Conservation (phyloP, 2,888 invertebrate genomes). For the Labia minor region DNA sequence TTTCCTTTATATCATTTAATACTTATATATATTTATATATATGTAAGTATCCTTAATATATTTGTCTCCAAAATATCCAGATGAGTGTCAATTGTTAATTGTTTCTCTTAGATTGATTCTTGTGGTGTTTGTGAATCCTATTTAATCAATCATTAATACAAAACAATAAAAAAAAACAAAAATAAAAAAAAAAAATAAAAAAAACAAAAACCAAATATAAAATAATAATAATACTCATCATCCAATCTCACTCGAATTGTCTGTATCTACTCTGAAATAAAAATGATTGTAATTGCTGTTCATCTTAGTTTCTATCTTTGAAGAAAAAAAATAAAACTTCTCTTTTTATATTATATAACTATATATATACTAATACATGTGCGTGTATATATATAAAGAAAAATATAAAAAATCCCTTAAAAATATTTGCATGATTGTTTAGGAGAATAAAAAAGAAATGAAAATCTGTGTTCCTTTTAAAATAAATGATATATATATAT, state of each 20-base stretch:
- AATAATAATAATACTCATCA: not conserved
- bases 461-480: conserved; percentile 3
- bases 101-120: not conserved
- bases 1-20: not conserved
- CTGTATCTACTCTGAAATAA: not conserved
- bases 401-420: not conserved
- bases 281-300: not conserved
- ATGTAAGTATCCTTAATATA: not conserved
- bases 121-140: not conserved
- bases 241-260: not conserved
- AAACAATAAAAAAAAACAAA: no score
- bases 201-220: no score
- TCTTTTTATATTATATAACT: not conserved
- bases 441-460: not conserved
- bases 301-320: conserved; percentile 13
- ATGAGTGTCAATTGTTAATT: conserved; percentile 3
- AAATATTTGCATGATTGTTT: not conserved
- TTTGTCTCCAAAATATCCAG: not conserved
- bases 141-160: no score
- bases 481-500: no score
- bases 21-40: not conserved
- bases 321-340: no score
- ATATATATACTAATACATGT: not conserved
- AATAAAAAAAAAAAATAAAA: no score
- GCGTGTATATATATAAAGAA: no score